phyloP scores from a whole-genome alignment of 2,113 vertebrate genomes.

The Leptocoma aspasia region DNA sequence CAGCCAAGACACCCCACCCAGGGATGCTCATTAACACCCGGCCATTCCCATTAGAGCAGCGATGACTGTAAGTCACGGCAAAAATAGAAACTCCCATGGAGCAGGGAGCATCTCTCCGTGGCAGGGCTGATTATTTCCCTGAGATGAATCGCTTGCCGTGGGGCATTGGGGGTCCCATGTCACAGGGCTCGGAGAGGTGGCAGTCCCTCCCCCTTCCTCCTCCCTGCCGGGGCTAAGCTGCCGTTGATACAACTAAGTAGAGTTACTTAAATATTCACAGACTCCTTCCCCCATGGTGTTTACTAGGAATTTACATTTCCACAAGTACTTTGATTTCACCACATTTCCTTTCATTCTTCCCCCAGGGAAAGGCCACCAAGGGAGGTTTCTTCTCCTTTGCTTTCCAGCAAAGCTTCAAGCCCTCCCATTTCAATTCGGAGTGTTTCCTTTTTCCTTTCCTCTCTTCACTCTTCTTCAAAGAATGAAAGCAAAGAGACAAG shows the following conservation, averaged over 20 bases:
- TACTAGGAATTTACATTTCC: slow-evolving; percentile 44
- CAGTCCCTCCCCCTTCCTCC: background rate
- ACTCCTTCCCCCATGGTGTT: background rate
- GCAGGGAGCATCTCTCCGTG: background rate
- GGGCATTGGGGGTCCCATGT: background rate
- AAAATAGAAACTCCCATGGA: slow-evolving; percentile 1
- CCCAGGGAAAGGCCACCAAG: background rate
- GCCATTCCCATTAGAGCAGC: background rate
- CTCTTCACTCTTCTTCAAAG: background rate
- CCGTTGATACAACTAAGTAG: background rate
- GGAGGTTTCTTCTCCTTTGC: slow-evolving; percentile 27
- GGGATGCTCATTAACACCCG: slow-evolving; percentile 14
- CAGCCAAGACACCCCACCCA: background rate
- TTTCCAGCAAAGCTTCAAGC: slow-evolving; percentile 44
- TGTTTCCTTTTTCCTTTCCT: slow-evolving; percentile 5
- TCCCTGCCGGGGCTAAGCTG: background rate
- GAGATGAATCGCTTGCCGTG: background rate
- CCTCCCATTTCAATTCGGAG: background rate
- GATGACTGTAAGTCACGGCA: background rate
- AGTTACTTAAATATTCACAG: slow-evolving; percentile 44
- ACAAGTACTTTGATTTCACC: slow-evolving; percentile 57
- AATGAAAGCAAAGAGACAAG: background rate
- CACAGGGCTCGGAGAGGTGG: background rate
- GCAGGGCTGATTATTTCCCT: background rate
- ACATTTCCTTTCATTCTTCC: slow-evolving; percentile 42